phyloP scores from a whole-genome alignment of 2,797 vertebrate genomes.

The Toxotes lorentzi region DNA sequence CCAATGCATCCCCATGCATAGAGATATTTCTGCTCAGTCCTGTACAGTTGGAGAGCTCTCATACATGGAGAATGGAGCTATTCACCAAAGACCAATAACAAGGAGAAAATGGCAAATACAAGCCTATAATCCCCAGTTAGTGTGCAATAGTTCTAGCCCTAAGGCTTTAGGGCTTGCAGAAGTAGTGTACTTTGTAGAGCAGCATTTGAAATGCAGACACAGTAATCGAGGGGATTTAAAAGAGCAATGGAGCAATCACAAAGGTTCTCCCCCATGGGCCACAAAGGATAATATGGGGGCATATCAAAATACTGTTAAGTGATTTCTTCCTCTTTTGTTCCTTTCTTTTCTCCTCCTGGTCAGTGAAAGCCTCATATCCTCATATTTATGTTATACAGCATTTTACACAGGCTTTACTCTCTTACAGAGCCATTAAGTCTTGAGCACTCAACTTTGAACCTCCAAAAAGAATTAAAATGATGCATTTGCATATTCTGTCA shows the following conservation, averaged over 20 bases:
- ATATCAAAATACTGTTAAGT: slow-evolving; percentile 64
- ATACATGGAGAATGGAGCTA: slow-evolving; percentile 65
- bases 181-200: slow-evolving; percentile 73
- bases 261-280: slow-evolving; percentile 63
- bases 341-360: slow-evolving; percentile 8
- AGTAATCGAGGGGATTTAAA: slow-evolving; percentile 78
- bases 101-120: slow-evolving; percentile 77
- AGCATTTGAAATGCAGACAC: slow-evolving; percentile 78
- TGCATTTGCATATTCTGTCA: slow-evolving; percentile 17
- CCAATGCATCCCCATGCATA: slow-evolving; percentile 62
- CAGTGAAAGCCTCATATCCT: slow-evolving; percentile 25
- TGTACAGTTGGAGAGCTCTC: slow-evolving; percentile 55
- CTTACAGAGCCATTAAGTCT: slow-evolving; percentile 19
- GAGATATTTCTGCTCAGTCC: slow-evolving; percentile 49
- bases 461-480: slow-evolving; percentile 22
- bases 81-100: slow-evolving; percentile 76
- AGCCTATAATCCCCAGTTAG: slow-evolving; percentile 81
- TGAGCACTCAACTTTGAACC: slow-evolving; percentile 42
- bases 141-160: slow-evolving; percentile 69
- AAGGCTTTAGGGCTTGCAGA: slow-evolving; percentile 68
- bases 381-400: slow-evolving; percentile 22
- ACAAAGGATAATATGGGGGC: slow-evolving; percentile 62
- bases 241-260: slow-evolving; percentile 77
- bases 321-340: slow-evolving; percentile 41
- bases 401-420: slow-evolving; percentile 20